Evolutionary conservation across 92 coral and sea anemone genomes (phyloP).

Genomic region (Metridium senile): DNA sequence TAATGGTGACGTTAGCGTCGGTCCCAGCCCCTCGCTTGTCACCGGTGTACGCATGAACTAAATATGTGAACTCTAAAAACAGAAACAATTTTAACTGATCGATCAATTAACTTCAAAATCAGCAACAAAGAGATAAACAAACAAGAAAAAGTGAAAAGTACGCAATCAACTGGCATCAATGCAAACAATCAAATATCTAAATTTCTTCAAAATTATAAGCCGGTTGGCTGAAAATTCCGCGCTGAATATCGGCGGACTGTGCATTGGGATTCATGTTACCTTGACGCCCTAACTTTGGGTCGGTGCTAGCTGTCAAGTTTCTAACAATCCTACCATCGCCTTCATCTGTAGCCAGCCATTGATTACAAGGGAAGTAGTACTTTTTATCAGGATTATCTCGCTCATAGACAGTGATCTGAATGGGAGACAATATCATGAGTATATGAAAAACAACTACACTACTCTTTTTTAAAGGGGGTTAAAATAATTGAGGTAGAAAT

Average conservation of each 20-base stretch:
- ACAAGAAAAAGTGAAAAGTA: no score
- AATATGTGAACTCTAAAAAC: conserved; percentile 72
- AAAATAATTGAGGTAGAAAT: neutral
- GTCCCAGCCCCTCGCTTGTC: conserved; percentile 97
- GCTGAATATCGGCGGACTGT: no score
- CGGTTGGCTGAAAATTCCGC: no score
- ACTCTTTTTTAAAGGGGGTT: neutral
- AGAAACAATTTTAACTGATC: conserved; percentile 1
- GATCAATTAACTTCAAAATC: no score
- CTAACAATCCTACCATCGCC: conserved; percentile 85
- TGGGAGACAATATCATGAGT: neutral
- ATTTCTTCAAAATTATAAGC: no score
- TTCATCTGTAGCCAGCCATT: conserved; percentile 93
- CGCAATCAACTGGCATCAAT: no score
- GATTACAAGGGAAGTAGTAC: conserved; percentile 89
- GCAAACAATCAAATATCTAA: no score
- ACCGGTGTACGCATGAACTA: conserved; percentile 93
- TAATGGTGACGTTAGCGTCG: conserved; percentile 91
- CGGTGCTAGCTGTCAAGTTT: conserved; percentile 77
- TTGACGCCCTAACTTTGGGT: conserved; percentile 64
- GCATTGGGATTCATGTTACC: conserved; percentile 67
- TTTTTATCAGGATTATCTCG: conserved; percentile 70
- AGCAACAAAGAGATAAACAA: no score
- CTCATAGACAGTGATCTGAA: conserved; percentile 68
- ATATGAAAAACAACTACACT: neutral